Evolutionary conservation across 2,888 invertebrate genomes (phyloP), one percentile per base, ranked within the genome.

Genomic region (Coelinius sp.): DNA sequence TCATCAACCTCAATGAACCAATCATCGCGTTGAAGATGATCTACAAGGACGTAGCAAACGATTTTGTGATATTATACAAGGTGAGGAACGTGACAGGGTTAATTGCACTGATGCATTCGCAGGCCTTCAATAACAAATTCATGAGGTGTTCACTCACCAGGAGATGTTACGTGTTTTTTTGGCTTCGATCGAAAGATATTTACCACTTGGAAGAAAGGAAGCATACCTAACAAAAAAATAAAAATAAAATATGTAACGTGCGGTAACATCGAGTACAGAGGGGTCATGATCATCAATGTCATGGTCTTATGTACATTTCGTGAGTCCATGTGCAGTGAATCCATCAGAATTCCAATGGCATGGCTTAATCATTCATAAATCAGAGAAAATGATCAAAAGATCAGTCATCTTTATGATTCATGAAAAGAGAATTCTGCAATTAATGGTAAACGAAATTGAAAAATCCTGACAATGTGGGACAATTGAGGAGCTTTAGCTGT

Each of bases 281-380:
- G 25, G 35, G 31, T 59, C 59, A 59, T 35, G 59, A 20, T 31
- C 59, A 59, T 59, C 20, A 59, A 59, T 35, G 59, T 35, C 59
- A 59, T 7, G 35, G 59, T 59, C 31, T 27, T 8, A 22, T 22
- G 6, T 2, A 3, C 12, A 25, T 25, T n/a, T 25, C 12, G 14
- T 12, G 25, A 53, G 14, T n/a, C 24, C 2, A n/a, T 53, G 10
- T 12, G 25, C 14, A 25, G 6, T 53, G 53, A 25, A 53, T n/a
- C 1, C 22, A 24, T 53, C 27, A 27, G n/a, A 53, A 25, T 12
- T 25, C 14, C 12, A 25, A 53, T 22, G 52, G n/a, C n/a, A 52
- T 52, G 52, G 10, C 17, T 22, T 24, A 22, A n/a, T n/a, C 24
- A 52, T 8, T 24, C 10, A 24, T 52, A 24, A 52, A 52, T 22